Percentiles rank a stretch among this genome's conserved stretches.
phyloP scores from a whole-genome alignment of 2,113 vertebrate species.

The Scolopax mira region DNA sequence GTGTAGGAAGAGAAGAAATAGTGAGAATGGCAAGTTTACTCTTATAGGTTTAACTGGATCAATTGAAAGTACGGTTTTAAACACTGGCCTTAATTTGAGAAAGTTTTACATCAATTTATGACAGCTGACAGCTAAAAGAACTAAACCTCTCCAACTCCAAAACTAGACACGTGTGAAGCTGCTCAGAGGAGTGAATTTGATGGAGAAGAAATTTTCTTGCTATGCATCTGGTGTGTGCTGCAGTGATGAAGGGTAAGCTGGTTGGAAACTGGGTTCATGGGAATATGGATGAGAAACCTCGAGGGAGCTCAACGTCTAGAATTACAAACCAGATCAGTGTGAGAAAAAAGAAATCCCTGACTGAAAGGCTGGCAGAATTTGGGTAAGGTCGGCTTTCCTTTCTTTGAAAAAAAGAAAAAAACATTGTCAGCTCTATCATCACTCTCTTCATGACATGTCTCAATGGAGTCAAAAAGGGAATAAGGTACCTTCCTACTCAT shows the following conservation, averaged over 20 bases:
- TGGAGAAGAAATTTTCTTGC: background rate
- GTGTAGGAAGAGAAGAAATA: no score
- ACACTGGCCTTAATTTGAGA: background rate
- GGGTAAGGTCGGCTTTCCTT: background rate
- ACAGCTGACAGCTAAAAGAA: background rate
- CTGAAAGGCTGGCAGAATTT: background rate
- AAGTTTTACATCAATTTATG: background rate
- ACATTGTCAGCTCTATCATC: background rate
- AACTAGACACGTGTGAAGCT: background rate
- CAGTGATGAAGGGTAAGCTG: background rate
- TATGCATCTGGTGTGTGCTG: no score
- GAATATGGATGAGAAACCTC: background rate
- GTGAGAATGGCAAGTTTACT: no score
- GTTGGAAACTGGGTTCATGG: background rate
- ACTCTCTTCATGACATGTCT: background rate
- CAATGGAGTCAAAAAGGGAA: background rate
- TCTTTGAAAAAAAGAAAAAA: background rate
- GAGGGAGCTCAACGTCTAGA: background rate
- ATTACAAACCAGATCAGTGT: background rate
- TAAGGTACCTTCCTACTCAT: background rate
- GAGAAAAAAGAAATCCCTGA: background rate
- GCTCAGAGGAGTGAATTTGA: background rate
- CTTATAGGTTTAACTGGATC: background rate
- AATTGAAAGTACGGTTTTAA: background rate
- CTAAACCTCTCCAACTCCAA: background rate